phyloP scores from a whole-genome alignment of 1,140 invertebrate genomes.

The Linepithema humile region DNA sequence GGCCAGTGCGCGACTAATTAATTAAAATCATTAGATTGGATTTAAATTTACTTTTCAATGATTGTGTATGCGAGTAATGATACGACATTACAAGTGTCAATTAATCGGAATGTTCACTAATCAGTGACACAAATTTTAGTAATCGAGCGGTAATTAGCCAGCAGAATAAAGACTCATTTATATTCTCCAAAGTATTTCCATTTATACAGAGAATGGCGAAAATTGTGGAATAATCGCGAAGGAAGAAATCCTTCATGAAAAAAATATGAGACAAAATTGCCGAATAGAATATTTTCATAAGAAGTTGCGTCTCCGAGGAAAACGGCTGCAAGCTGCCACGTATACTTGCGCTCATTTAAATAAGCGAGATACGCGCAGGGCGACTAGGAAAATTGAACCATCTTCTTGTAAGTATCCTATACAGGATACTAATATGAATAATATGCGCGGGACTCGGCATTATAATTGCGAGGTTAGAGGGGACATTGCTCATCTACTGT shows the following conservation, averaged over 20 bases:
- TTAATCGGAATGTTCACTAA: neutral
- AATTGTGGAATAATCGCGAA: neutral
- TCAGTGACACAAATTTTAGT: neutral
- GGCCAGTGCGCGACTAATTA: neutral
- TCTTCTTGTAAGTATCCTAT: neutral
- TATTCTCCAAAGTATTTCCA: neutral
- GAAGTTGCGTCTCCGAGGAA: constrained; percentile 8
- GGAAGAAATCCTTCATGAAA: constrained; percentile 33
- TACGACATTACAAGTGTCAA: neutral
- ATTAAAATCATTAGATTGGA: neutral
- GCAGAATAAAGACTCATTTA: neutral
- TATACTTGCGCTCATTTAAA: constrained; percentile 38
- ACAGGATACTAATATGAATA: neutral
- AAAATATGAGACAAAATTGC: constrained; percentile 47
- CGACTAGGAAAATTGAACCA: neutral
- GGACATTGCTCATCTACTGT: constrained; percentile 6
- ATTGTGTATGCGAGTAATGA: too few relatives aligned
- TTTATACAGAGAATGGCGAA: neutral
- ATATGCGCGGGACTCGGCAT: neutral
- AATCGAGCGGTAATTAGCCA: neutral
- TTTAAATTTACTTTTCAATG: neutral
- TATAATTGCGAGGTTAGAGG: constrained; percentile 8
- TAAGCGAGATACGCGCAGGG: constrained; percentile 34
- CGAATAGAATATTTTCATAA: constrained; percentile 39
- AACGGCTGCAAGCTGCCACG: constrained; percentile 4